A percentile compares a stretch with the other conserved stretches of the same genome.
These are phyloP conservation scores for Peromyscus leucopus DNA, from an alignment of 2,113 vertebrate genomes.

Conservation along the genomic window DNA sequence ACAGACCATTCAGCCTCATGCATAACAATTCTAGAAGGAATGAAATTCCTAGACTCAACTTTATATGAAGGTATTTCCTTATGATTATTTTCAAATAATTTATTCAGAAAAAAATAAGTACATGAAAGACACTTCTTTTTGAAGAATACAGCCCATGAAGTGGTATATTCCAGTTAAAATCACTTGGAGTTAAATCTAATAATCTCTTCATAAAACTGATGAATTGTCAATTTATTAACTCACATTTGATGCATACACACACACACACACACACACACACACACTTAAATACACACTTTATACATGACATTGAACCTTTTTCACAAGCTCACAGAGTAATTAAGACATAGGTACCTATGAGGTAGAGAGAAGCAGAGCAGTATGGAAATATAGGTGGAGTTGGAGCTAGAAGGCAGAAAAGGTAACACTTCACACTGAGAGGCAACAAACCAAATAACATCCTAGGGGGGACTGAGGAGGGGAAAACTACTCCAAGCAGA, in stretches of 20 bases:
- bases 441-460: background rate
- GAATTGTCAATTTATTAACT: slow-evolving; percentile 19
- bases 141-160: slow-evolving; percentile 37
- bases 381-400: background rate
- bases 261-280: background rate
- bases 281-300: background rate
- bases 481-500: background rate
- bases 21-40: slow-evolving; percentile 58
- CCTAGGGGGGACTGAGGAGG: background rate
- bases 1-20: slow-evolving; percentile 35
- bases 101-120: background rate
- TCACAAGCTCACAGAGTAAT: background rate
- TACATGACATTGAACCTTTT: background rate
- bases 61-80: slow-evolving; percentile 54
- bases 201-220: slow-evolving; percentile 43
- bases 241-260: background rate
- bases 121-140: slow-evolving; percentile 60
- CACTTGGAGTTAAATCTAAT: slow-evolving; percentile 65
- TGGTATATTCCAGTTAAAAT: slow-evolving; percentile 42
- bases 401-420: background rate
- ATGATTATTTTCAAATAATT: slow-evolving; percentile 44
- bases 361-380: background rate
- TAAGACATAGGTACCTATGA: background rate
- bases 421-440: background rate
- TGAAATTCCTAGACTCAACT: slow-evolving; percentile 13